phyloP scores from a whole-genome alignment of 2,113 vertebrate species.

The Mesembrinibis cayennensis region DNA sequence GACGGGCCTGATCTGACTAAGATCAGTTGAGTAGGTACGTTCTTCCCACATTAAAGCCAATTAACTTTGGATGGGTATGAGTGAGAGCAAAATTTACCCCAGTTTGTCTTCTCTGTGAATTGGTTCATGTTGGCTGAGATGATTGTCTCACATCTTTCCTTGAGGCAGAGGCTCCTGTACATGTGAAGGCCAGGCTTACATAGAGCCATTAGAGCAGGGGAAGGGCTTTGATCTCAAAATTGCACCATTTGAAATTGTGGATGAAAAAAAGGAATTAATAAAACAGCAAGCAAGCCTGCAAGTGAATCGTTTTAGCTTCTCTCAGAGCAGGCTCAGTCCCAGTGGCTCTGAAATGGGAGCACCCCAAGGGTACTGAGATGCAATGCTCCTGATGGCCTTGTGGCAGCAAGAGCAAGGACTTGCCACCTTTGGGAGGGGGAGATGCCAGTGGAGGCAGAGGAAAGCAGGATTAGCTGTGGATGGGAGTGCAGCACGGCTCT shows the following conservation, averaged over 20 bases:
- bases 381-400: background rate
- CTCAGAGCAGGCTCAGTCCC: background rate
- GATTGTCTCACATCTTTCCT: background rate
- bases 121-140: background rate
- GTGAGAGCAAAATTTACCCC: background rate
- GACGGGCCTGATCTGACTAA: background rate
- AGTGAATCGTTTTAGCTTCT: background rate
- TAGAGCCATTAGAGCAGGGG: background rate
- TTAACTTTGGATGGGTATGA: background rate
- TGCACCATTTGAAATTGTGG: background rate
- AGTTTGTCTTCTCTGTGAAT: background rate
- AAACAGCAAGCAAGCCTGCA: background rate
- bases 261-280: background rate
- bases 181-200: background rate
- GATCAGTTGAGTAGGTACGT: background rate
- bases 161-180: background rate
- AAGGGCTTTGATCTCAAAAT: constrained; percentile 53
- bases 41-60: constrained; percentile 40
- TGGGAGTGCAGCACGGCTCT: background rate
- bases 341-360: background rate
- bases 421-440: background rate
- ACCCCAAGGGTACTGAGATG: rapidly evolving
- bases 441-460: background rate
- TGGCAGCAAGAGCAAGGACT: rapidly evolving
- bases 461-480: background rate